Evolutionary conservation across 2,113 vertebrate genomes (phyloP).

Genomic region (Tenrec ecaudatus): DNA sequence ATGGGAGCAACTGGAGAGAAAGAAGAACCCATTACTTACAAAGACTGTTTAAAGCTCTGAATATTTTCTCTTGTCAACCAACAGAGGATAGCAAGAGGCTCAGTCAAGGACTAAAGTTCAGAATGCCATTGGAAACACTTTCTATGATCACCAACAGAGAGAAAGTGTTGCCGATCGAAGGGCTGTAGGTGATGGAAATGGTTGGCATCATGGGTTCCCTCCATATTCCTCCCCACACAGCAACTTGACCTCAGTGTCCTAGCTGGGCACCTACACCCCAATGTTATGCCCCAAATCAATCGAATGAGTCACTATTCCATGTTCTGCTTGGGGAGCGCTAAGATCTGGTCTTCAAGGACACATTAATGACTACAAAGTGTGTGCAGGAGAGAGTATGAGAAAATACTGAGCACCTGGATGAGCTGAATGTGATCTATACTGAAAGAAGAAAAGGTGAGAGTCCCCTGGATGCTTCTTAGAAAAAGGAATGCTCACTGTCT

Average conservation of each 20-base stretch:
- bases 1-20: too few relatives aligned
- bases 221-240: not conserved
- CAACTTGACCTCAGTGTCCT: not conserved
- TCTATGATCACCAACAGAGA: too few relatives aligned
- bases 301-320: not conserved
- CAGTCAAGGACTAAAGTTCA: not conserved
- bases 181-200: too few relatives aligned
- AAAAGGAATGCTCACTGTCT: too few relatives aligned
- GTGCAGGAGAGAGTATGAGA: fast-evolving
- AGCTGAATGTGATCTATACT: not conserved
- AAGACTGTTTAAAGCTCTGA: not conserved
- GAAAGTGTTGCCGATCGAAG: too few relatives aligned
- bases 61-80: not conserved
- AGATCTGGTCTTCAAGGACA: not conserved
- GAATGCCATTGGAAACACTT: not conserved
- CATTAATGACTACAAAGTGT: not conserved
- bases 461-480: not conserved
- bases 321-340: not conserved
- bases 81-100: not conserved
- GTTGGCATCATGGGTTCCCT: not conserved
- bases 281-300: not conserved
- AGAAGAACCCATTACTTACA: not conserved
- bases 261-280: not conserved
- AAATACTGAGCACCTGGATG: not conserved
- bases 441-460: not conserved